Evolutionary conservation across 2,888 invertebrate genomes (phyloP).

Genomic region (Punctoribates punctum): DNA sequence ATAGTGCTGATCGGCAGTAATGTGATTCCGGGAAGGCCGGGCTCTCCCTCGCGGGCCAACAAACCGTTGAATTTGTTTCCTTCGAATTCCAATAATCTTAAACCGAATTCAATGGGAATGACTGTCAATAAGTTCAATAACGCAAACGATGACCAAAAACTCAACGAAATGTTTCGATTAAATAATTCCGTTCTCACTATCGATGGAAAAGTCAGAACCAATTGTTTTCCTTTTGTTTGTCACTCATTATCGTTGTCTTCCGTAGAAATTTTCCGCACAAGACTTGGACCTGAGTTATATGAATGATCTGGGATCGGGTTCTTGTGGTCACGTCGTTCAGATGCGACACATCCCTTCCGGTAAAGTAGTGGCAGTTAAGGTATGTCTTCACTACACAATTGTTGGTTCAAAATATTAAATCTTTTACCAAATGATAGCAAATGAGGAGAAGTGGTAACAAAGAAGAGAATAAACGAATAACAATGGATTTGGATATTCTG

Average conservation of each 20-base stretch:
- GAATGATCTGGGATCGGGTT: constrained; percentile 87
- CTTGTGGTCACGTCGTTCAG: constrained; percentile 95
- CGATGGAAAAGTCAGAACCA: background rate
- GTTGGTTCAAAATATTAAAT: background rate
- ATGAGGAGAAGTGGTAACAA: constrained; percentile 95
- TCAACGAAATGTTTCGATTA: background rate
- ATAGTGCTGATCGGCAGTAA: background rate
- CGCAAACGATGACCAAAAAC: background rate
- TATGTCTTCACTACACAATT: constrained; percentile 52
- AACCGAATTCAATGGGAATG: background rate
- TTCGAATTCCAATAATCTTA: background rate
- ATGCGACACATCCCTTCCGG: constrained; percentile 84
- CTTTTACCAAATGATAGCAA: constrained; percentile 61
- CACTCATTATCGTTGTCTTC: background rate
- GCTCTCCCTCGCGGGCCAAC: background rate
- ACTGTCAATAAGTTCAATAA: constrained; percentile 21
- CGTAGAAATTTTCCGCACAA: constrained; percentile 39
- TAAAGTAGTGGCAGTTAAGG: constrained; percentile 88
- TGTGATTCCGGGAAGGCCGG: background rate
- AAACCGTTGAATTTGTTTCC: background rate
- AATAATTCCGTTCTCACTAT: background rate
- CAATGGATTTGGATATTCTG: constrained; percentile 98
- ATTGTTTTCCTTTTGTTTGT: background rate
- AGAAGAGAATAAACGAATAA: constrained; percentile 95
- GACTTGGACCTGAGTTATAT: constrained; percentile 53